Evolutionary conservation across 2,888 invertebrate species (phyloP), one percentile per base, ranked within the genome.

Genomic region (Drosophila glabriapex): DNA sequence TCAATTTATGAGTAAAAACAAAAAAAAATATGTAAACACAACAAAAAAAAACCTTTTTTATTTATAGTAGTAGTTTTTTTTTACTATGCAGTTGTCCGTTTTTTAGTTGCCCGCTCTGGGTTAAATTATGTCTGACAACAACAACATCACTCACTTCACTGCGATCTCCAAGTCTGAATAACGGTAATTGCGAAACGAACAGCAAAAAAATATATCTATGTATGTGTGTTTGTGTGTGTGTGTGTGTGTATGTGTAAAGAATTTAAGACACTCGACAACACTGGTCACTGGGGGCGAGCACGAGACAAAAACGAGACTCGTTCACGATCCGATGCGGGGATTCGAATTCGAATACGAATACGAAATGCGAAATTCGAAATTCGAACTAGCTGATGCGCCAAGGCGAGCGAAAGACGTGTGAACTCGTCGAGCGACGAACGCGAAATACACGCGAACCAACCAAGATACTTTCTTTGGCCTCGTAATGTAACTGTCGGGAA

Each of bases 381-480:
- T 63, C 60, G 54, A 59, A 31, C 41, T 43, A 58, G 43, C 53
- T 71, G 77, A 76, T 74, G 80, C 87, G 88, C 73, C 62, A 73
- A 83, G 82, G 82, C 87, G 84, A 85, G 82, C 84, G 55, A 79
- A 89, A 83, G 92, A 93, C 93, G 93, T 93, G 93, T 92, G 92
- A 90, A 91, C 93, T 87, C 91, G 91, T 91, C 92, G 91, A 93
- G 91, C 92, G 92, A 92, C 92, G 91, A 93, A 93, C 91, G 92
- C 91, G 91, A 93, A 93, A 93, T 93, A 93, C 92, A 93, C 91
- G 90, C 93, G 88, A 90, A 85, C 85, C 73, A 80, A 68, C 76
- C 87, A 86, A 80, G 91, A 92, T 91, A 92, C 92, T 93, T 92
- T 92, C 92, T 92, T 92, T 92, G 92, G 93, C 92, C 91, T 91